A percentile compares a stretch with the other conserved stretches of the same genome.
phyloP scores from a whole-genome alignment of 2,888 invertebrate genomes.

The Gymnocheta viridis region DNA sequence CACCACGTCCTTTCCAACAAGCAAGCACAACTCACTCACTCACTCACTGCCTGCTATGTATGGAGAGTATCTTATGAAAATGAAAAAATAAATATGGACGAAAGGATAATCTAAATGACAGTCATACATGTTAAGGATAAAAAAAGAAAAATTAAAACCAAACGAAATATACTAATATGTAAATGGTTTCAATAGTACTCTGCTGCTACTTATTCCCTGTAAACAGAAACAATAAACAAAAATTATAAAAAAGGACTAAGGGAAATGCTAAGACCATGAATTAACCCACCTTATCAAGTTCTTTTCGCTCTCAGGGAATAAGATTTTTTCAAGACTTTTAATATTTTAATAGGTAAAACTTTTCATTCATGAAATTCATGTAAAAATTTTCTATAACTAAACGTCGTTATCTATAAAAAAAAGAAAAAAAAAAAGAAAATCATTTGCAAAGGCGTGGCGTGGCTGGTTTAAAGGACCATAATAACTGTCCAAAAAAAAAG shows the following conservation, averaged over 20 bases:
- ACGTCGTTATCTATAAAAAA: background rate
- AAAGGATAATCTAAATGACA: slow-evolving; percentile 68
- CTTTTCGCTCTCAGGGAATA: no score
- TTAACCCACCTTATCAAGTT: no score
- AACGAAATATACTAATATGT: slow-evolving; percentile 67
- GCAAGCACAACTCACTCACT: no score
- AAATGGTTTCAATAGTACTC: slow-evolving; percentile 66
- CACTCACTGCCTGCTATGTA: background rate
- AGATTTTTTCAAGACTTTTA: no score
- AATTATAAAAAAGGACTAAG: background rate
- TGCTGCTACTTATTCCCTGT: slow-evolving; percentile 38
- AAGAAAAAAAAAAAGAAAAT: slow-evolving; percentile 39
- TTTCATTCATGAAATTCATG: background rate
- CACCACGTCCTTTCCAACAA: slow-evolving; percentile 20
- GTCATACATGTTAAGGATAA: slow-evolving; percentile 53
- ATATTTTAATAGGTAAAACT: background rate
- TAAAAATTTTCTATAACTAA: background rate
- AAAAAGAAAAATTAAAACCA: slow-evolving; percentile 46
- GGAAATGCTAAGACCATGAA: background rate
- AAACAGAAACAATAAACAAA: slow-evolving; percentile 11
- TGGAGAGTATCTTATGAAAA: slow-evolving; percentile 6
- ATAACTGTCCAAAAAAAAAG: slow-evolving; percentile 27
- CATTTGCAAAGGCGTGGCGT: slow-evolving; percentile 63
- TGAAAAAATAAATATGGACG: slow-evolving; percentile 15
- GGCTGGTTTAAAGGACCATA: slow-evolving; percentile 37